These are phyloP conservation scores for Hyposoter didymator DNA, from an alignment of 2,888 invertebrate species.

Conservation along the genomic window DNA sequence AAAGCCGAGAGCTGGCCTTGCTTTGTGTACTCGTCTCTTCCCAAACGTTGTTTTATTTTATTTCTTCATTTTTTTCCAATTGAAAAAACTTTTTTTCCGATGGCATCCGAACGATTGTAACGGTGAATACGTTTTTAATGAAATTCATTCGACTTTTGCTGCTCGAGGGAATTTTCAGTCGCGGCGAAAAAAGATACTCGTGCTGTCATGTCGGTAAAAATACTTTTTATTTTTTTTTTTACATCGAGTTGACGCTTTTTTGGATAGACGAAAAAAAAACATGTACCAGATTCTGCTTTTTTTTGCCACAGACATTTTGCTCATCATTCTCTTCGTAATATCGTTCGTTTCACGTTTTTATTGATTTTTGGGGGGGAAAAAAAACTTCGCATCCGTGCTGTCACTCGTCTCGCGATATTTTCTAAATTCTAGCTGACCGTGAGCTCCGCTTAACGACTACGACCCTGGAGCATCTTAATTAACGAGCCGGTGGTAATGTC, in stretches of 20 bases:
- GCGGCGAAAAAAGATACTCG: conserved; percentile 2
- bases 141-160: conserved; percentile 16
- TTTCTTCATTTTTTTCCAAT: background rate
- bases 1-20: conserved; percentile 3
- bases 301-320: background rate
- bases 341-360: background rate
- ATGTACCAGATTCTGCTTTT: background rate
- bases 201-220: background rate
- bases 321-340: background rate
- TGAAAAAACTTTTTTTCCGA: conserved; percentile 6
- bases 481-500: conserved; percentile 41
- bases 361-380: background rate
- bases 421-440: conserved; percentile 32
- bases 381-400: background rate
- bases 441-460: conserved; percentile 1
- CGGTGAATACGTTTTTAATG: conserved; percentile 28
- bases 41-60: background rate
- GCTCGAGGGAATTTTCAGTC: background rate
- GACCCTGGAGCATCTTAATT: conserved; percentile 61
- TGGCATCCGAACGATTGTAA: conserved; percentile 10
- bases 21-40: background rate
- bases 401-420: conserved; percentile 23
- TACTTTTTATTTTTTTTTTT: background rate
- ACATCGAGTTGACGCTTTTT: background rate
- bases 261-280: background rate